Base-by-base conservation (phyloP, 2,797 vertebrate genomes). In the Muscicapa comitata region DNA sequence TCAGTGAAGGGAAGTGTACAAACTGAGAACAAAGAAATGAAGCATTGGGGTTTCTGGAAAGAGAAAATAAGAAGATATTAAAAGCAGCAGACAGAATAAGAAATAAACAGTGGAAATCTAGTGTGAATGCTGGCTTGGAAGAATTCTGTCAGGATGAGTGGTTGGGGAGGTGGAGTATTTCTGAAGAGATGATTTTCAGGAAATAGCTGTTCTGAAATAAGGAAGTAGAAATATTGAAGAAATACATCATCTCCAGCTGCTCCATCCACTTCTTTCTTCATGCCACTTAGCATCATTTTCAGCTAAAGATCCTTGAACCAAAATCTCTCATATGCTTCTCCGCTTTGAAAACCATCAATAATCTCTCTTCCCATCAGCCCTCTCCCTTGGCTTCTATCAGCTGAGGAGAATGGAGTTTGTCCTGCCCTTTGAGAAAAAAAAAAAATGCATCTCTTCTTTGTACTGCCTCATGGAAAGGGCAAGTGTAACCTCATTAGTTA, bases 221-320 rank as follows among this genome's bases (percentile, higher is more conserved):
- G 63, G 67, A 87, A 76, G 26, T n/a, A 59, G 43, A 51, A 75
- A 78, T 90, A 84, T 65, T 88, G 86, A 86, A 91, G 62, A 86
- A 83, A 81, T 65, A 26, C 7, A 70, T 93, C 10, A 70, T 67
- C n/a, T 74, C 55, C 74, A 87, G n/a, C 38, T 66, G 16, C 18
- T 88, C 9, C 31, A 84, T 88, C 33, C 40, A 37, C 18, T 82
- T 84, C 55, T 84, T 93, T 54, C 42, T 79, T 90, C 42, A 48
- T 74, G 21, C 8, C 11, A 73, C 13, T 83, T 61, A 38, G 2
- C 12, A 67, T 55, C 3, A 74, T 84, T 91, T 92, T 42, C 33
- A 70, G 23, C 37, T 66, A 78, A 68, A 61, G 23, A 55, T 50
- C 31, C 42, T 90, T 77, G 65, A 45, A 80, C 28, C 8, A 86